These are phyloP conservation scores for Ophion ventricosus DNA, from an alignment of 2,888 invertebrate genomes.

Conservation along the genomic window DNA sequence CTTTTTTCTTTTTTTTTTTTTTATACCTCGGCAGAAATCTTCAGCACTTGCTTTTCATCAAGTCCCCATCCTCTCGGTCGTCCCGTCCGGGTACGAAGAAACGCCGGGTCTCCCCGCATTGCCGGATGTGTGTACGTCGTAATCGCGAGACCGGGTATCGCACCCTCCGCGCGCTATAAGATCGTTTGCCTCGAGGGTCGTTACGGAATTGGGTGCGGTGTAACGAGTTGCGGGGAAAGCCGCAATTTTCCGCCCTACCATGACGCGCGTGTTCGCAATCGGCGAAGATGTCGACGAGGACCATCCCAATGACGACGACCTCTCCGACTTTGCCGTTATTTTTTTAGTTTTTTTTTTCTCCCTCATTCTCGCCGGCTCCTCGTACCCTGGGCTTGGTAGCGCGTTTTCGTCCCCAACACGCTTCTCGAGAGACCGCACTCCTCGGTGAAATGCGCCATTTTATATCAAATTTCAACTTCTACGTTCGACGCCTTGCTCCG, in stretches of 20 bases:
- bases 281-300: constrained; percentile 47
- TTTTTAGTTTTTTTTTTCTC: constrained; percentile 2
- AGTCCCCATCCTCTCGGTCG: constrained; percentile 4
- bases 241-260: constrained; percentile 60
- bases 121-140: constrained; percentile 49
- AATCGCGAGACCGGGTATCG: constrained; percentile 50
- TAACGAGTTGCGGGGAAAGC: constrained; percentile 64
- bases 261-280: constrained; percentile 54
- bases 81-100: constrained; percentile 15
- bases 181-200: constrained; percentile 61
- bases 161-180: constrained; percentile 39
- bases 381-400: constrained; percentile 1
- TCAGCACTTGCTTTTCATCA: constrained; percentile 43
- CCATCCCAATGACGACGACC: constrained; percentile 42
- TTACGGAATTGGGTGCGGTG: constrained; percentile 56
- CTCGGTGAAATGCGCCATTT: constrained; percentile 33
- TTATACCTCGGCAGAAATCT: constrained; percentile 30
- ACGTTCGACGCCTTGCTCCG: constrained; percentile 20
- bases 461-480: constrained; percentile 63
- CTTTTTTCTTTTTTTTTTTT: constrained; percentile 24
- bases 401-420: constrained; percentile 27
- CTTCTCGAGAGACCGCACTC: constrained; percentile 12
- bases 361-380: constrained; percentile 42
- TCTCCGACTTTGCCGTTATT: constrained; percentile 45
- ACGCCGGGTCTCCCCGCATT: constrained; percentile 16